Conservation (phyloP, 2,797 vertebrate species). For the Rhinogobio ventralis region DNA sequence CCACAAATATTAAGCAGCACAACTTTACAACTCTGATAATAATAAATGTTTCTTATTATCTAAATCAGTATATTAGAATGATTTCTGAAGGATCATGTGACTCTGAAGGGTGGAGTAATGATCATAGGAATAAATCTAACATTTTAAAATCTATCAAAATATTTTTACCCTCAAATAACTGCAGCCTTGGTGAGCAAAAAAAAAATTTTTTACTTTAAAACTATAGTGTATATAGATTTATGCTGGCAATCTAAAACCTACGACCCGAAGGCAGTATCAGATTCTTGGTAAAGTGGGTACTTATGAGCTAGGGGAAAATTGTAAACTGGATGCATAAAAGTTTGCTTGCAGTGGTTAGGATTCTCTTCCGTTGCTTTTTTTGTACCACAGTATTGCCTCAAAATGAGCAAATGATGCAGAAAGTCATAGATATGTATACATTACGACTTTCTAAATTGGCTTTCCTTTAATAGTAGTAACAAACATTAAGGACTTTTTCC, state of each 20-base stretch:
- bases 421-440: background rate
- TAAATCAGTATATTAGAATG: background rate
- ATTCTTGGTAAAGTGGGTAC: background rate
- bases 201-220: background rate
- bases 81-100: background rate
- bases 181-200: background rate
- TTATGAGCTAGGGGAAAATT: background rate
- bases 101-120: background rate
- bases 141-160: background rate
- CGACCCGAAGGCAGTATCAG: background rate
- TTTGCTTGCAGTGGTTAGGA: background rate
- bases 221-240: background rate
- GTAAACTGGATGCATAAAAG: background rate
- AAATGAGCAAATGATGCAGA: background rate
- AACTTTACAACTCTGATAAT: background rate
- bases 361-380: background rate
- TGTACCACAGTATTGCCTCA: background rate
- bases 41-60: background rate
- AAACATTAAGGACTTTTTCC: background rate
- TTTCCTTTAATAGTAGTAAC: background rate
- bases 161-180: background rate
- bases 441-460: background rate
- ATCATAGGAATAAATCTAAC: background rate
- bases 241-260: background rate
- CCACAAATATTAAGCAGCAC: background rate